Evolutionary conservation across 2,113 vertebrate genomes (phyloP).

Genomic region (Actenoides hombroni): DNA sequence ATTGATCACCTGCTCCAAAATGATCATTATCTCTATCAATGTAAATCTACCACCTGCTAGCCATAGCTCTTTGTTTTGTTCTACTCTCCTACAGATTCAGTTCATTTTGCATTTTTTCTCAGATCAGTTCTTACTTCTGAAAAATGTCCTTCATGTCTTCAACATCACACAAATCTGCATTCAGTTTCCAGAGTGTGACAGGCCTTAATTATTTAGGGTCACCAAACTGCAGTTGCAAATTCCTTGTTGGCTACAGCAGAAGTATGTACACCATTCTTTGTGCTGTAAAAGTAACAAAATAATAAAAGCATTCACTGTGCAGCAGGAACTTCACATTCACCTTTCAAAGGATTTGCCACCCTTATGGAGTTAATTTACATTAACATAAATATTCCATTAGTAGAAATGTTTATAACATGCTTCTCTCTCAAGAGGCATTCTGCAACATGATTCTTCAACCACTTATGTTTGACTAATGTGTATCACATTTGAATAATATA

Average conservation of each 20-base stretch:
- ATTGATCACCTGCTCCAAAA: not conserved
- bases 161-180: not conserved
- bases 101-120: not conserved
- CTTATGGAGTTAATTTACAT: conserved; percentile 60
- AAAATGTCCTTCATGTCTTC: not conserved
- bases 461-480: conserved; percentile 69
- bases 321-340: not conserved
- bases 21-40: not conserved
- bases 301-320: not conserved
- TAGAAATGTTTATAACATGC: conserved; percentile 58
- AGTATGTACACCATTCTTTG: not conserved
- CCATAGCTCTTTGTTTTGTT: not conserved
- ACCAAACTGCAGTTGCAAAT: not conserved
- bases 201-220: not conserved
- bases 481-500: conserved; percentile 72
- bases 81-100: not conserved
- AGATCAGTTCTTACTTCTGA: not conserved
- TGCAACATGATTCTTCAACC: conserved; percentile 66
- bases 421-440: conserved; percentile 66
- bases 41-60: not conserved
- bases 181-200: not conserved
- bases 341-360: conserved; percentile 32
- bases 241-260: not conserved
- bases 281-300: not conserved
- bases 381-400: conserved; percentile 68